Conservation (phyloP, 2,113 vertebrate species). For the Gorsachius goisagi region DNA sequence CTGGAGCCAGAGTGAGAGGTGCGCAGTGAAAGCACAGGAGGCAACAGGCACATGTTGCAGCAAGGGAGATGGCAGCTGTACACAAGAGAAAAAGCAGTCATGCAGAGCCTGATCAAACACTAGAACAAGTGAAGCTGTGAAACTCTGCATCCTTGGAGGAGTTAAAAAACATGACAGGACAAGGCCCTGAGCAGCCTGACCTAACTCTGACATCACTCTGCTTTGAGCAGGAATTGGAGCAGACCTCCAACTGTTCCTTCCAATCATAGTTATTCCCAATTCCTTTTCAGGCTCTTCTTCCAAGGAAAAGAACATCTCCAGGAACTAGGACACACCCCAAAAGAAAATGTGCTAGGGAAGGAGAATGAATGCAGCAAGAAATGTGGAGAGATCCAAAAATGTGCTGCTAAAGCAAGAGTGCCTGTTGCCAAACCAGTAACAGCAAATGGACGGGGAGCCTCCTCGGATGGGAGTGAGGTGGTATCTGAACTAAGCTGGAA, state of each 20-base stretch:
- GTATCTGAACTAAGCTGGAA: neutral
- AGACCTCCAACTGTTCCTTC: neutral
- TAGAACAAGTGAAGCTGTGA: neutral
- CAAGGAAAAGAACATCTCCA: neutral
- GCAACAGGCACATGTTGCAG: neutral
- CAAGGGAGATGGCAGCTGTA: neutral
- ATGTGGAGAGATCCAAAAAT: neutral
- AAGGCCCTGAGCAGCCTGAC: neutral
- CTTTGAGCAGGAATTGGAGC: neutral
- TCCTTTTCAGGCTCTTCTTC: neutral
- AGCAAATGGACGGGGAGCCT: neutral
- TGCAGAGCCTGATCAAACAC: neutral
- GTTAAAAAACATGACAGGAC: neutral
- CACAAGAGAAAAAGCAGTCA: neutral
- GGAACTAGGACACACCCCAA: neutral
- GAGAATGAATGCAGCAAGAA: neutral
- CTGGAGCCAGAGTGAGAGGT: neutral
- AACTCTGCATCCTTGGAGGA: neutral
- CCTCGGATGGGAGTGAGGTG: fast-evolving
- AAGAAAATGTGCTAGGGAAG: neutral
- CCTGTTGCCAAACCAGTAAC: neutral
- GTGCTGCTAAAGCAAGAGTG: neutral
- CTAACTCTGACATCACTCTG: neutral
- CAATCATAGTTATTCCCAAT: neutral
- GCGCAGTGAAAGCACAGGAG: neutral